Percentiles rank a stretch among this genome's conserved stretches.
phyloP scores from a whole-genome alignment of 2,888 invertebrate species.

The Trissolcus japonicus region DNA sequence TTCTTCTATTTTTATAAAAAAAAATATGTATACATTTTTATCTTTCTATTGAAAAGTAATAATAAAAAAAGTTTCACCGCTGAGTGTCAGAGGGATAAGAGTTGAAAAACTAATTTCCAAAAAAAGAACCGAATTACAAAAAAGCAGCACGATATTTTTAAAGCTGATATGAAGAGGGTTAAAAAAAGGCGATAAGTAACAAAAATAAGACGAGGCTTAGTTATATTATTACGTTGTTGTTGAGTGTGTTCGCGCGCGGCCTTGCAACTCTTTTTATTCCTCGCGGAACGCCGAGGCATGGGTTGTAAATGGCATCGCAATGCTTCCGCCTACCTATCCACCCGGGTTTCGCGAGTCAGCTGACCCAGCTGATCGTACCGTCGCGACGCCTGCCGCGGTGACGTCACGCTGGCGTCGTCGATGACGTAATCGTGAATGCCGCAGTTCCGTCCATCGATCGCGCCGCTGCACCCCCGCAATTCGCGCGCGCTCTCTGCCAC shows the following conservation, averaged over 20 bases:
- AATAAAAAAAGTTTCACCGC: too few relatives aligned
- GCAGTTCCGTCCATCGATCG: slow-evolving; percentile 75
- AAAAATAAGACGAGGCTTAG: too few relatives aligned
- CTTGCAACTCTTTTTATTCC: slow-evolving; percentile 62
- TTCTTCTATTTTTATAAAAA: too few relatives aligned
- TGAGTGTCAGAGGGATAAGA: too few relatives aligned
- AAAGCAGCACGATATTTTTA: too few relatives aligned
- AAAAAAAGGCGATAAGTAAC: too few relatives aligned
- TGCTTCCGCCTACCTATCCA: slow-evolving; percentile 76
- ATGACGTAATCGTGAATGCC: slow-evolving; percentile 73
- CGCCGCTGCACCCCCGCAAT: slow-evolving; percentile 36
- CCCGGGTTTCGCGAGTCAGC: slow-evolving; percentile 71
- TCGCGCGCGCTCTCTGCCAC: slow-evolving; percentile 4
- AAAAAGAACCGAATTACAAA: too few relatives aligned
- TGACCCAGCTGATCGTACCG: slow-evolving; percentile 63
- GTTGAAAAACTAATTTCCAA: too few relatives aligned
- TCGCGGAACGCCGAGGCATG: slow-evolving; percentile 71
- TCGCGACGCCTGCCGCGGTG: slow-evolving; percentile 59
- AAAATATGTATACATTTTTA: too few relatives aligned
- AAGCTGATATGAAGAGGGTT: too few relatives aligned
- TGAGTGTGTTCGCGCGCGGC: slow-evolving; percentile 19
- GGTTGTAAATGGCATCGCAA: slow-evolving; percentile 77
- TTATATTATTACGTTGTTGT: too few relatives aligned
- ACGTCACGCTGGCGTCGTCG: slow-evolving; percentile 71
- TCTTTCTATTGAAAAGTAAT: too few relatives aligned